A percentile compares a stretch with the other conserved stretches of the same genome.
Conservation (phyloP, 2,113 vertebrate genomes). For the Alouatta palliata region DNA sequence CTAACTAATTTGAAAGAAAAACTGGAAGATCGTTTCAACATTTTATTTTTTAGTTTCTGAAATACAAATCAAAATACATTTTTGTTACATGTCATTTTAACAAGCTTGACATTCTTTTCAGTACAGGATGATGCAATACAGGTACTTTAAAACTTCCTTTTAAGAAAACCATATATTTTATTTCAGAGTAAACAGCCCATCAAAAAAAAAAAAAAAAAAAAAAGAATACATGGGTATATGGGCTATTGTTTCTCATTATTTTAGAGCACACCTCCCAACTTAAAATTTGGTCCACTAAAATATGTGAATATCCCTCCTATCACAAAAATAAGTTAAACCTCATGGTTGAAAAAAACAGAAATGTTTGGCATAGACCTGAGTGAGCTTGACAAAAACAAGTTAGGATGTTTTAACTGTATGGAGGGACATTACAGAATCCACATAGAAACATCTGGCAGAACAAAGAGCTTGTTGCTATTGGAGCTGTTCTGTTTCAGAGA, state of each 20-base stretch:
- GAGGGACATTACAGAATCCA: neutral
- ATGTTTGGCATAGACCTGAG: slow-evolving; percentile 38
- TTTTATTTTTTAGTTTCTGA: slow-evolving; percentile 58
- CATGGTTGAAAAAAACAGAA: slow-evolving; percentile 11
- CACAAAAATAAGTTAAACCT: slow-evolving; percentile 46
- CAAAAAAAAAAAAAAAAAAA: neutral
- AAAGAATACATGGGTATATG: neutral
- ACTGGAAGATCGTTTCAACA: neutral
- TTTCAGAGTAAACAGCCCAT: slow-evolving; percentile 35
- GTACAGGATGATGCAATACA: slow-evolving; percentile 4
- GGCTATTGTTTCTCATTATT: neutral
- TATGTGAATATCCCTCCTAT: neutral
- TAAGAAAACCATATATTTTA: neutral
- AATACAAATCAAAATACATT: slow-evolving; percentile 60
- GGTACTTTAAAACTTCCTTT: slow-evolving; percentile 14
- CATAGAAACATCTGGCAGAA: neutral
- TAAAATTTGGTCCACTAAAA: slow-evolving; percentile 63
- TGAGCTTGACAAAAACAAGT: slow-evolving; percentile 36
- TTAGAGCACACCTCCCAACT: neutral
- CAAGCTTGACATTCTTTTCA: slow-evolving; percentile 48
- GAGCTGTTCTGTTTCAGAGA: neutral
- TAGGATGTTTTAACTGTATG: neutral
- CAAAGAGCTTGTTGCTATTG: neutral
- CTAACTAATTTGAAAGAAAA: slow-evolving; percentile 37
- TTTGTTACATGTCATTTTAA: slow-evolving; percentile 43